These are phyloP conservation scores for Gortyna flavago DNA, from an alignment of 2,888 invertebrate species.

Conservation along the genomic window DNA sequence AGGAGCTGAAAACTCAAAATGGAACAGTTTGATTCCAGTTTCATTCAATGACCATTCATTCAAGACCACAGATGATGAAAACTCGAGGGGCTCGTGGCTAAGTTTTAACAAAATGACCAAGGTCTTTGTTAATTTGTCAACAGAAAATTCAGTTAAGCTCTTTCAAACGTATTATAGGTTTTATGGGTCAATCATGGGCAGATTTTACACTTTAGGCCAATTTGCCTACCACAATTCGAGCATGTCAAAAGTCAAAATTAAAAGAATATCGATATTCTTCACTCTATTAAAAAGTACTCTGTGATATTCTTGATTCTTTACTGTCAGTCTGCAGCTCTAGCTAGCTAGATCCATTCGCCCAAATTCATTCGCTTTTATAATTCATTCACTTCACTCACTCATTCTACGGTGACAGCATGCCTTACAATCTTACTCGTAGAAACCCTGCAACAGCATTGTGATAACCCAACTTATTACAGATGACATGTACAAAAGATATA, in stretches of 20 bases:
- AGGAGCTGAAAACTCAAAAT: neutral
- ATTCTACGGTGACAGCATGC: conserved; percentile 19
- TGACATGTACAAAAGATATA: too few species aligned
- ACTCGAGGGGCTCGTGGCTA: neutral
- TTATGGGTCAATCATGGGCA: neutral
- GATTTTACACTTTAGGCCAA: neutral
- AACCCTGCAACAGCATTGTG: too few species aligned
- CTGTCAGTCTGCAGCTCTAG: neutral
- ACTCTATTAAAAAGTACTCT: too few species aligned
- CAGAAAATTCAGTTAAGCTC: neutral
- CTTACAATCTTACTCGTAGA: too few species aligned
- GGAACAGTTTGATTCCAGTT: conserved; percentile 7
- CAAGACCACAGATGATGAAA: neutral
- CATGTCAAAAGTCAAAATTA: neutral
- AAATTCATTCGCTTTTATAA: neutral
- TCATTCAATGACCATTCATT: conserved; percentile 10
- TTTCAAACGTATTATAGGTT: neutral
- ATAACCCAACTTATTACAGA: too few species aligned
- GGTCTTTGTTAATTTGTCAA: neutral
- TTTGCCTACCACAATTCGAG: neutral
- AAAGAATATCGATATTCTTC: neutral
- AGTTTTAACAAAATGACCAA: neutral
- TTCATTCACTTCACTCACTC: neutral
- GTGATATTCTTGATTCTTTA: neutral
- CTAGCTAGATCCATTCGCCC: neutral